These are phyloP conservation scores for Pheosia tremula DNA, from an alignment of 2,888 invertebrate species.

Conservation along the genomic window DNA sequence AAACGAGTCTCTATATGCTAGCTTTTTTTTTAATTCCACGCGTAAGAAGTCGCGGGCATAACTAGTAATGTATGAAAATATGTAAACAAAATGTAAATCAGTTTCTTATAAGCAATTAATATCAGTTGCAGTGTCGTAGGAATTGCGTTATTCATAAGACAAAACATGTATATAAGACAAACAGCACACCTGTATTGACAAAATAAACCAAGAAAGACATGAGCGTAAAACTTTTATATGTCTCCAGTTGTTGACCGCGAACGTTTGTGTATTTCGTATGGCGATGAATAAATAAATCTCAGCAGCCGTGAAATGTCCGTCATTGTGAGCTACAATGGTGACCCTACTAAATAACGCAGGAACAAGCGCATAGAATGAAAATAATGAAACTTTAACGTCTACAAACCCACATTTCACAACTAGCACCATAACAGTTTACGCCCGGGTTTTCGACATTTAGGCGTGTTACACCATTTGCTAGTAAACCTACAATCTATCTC, in stretches of 20 bases:
- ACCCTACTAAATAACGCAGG: slow-evolving; percentile 54
- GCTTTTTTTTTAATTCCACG: too few relatives aligned
- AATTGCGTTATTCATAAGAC: too few relatives aligned
- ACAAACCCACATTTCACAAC: neutral
- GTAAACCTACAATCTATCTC: too few relatives aligned
- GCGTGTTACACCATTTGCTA: too few relatives aligned
- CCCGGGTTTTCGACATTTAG: too few relatives aligned
- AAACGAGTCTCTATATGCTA: slow-evolving; percentile 9
- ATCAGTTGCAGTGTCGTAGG: too few relatives aligned
- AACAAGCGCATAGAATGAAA: slow-evolving; percentile 36
- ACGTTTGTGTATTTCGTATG: slow-evolving; percentile 19
- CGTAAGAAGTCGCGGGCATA: too few relatives aligned
- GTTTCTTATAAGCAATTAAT: too few relatives aligned
- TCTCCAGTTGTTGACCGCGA: slow-evolving; percentile 14
- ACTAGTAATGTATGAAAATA: too few relatives aligned
- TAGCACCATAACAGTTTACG: too few relatives aligned
- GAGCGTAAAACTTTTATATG: slow-evolving; percentile 17
- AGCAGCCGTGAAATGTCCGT: slow-evolving; percentile 32
- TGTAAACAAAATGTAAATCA: too few relatives aligned
- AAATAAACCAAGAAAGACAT: slow-evolving; percentile 10
- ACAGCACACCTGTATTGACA: neutral
- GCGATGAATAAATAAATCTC: slow-evolving; percentile 34
- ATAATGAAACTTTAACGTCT: slow-evolving; percentile 30
- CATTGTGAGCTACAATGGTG: slow-evolving; percentile 38
- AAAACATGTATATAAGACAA: too few relatives aligned